Evolutionary conservation across 2,888 invertebrate genomes (phyloP).

Genomic region (Rhamphomyia laevipes): DNA sequence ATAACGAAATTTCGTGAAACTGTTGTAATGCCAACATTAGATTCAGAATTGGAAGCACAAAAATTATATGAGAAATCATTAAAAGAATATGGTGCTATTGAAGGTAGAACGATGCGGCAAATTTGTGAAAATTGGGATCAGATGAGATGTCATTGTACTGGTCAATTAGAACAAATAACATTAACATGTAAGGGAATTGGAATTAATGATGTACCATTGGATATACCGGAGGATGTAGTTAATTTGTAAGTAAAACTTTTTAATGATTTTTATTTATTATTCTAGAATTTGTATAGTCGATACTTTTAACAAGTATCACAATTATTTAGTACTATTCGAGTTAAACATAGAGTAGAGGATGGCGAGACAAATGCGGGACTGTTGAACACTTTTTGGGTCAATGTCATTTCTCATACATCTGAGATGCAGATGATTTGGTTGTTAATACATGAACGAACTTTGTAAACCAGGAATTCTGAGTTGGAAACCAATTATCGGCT

Average conservation of each 20-base stretch:
- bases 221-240: constrained; percentile 30
- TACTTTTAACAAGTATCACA: no score
- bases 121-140: constrained; percentile 33
- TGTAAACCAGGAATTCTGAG: no score
- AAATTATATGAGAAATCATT: constrained; percentile 34
- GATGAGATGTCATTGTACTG: constrained; percentile 31
- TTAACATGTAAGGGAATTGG: constrained; percentile 33
- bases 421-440: no score
- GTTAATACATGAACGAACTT: no score
- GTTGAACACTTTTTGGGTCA: no score
- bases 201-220: constrained; percentile 30
- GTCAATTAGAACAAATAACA: constrained; percentile 27
- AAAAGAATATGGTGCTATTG: constrained; percentile 24
- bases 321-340: no score
- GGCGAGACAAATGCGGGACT: no score
- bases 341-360: no score
- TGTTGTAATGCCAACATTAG: constrained; percentile 32
- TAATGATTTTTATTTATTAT: not conserved
- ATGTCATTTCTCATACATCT: no score
- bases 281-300: no score
- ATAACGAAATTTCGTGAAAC: constrained; percentile 26
- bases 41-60: constrained; percentile 36
- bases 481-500: no score
- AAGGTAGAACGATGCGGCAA: constrained; percentile 23
- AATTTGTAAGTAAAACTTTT: constrained; percentile 30